Evolutionary conservation across 2,888 invertebrate species (phyloP).

Genomic region (Ophion slaviceki): DNA sequence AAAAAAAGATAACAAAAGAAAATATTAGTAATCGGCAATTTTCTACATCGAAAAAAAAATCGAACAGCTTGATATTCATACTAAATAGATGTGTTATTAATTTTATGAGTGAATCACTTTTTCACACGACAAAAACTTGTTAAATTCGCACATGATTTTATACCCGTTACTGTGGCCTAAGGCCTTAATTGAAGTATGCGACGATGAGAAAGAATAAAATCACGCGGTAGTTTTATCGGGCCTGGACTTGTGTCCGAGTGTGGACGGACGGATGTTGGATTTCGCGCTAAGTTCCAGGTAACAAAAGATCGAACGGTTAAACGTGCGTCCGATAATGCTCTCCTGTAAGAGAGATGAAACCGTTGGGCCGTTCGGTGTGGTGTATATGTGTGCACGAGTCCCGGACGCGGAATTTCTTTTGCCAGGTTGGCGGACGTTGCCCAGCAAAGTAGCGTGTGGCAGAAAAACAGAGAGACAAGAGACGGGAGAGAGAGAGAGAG

Average conservation of each 20-base stretch:
- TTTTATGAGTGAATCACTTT: too few relatives aligned
- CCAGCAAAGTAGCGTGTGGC: slow-evolving; percentile 56
- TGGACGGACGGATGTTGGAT: too few relatives aligned
- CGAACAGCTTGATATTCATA: too few relatives aligned
- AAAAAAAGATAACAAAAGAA: too few relatives aligned
- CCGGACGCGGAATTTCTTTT: slow-evolving; percentile 44
- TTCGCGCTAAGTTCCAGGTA: slow-evolving; percentile 1
- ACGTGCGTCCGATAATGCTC: background rate
- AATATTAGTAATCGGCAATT: too few relatives aligned
- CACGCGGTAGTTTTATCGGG: too few relatives aligned
- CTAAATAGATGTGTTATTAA: too few relatives aligned
- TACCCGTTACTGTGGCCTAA: too few relatives aligned
- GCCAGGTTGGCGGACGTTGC: slow-evolving; percentile 64
- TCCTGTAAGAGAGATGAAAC: slow-evolving; percentile 26
- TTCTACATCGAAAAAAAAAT: too few relatives aligned
- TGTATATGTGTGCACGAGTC: slow-evolving; percentile 9
- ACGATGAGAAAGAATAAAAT: background rate
- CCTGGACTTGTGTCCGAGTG: too few relatives aligned
- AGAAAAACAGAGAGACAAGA: background rate
- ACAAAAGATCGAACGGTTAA: slow-evolving; percentile 26
- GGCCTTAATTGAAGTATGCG: background rate
- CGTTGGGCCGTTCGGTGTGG: slow-evolving; percentile 12
- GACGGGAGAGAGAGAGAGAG: background rate
- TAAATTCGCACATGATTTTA: too few relatives aligned
- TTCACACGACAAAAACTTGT: background rate